phyloP scores from a whole-genome alignment of 2,797 vertebrate genomes.

The Etheostoma nigrum region DNA sequence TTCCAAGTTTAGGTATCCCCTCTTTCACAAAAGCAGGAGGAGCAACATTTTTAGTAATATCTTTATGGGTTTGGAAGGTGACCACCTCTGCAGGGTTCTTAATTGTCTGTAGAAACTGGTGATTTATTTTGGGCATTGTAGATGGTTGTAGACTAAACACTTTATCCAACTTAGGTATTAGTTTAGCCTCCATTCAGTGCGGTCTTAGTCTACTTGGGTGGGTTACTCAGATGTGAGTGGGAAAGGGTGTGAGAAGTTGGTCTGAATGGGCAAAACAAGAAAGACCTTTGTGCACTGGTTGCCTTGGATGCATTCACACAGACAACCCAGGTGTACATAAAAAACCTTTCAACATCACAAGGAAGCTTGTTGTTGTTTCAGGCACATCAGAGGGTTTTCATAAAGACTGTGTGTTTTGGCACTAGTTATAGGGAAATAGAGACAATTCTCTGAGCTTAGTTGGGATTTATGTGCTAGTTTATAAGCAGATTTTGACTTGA shows the following conservation, averaged over 20 bases:
- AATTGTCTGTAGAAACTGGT: not conserved
- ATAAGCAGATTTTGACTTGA: not conserved
- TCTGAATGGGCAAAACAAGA: not conserved
- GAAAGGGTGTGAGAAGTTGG: not conserved
- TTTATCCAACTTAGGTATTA: not conserved
- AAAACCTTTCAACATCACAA: not conserved
- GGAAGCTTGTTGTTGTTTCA: not conserved
- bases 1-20: not conserved
- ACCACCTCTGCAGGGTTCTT: not conserved
- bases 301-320: not conserved
- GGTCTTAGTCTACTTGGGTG: not conserved
- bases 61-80: not conserved
- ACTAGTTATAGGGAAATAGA: not conserved
- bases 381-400: not conserved
- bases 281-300: constrained; percentile 5
- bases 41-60: not conserved
- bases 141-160: constrained; percentile 31
- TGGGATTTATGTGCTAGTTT: not conserved
- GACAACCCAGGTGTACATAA: not conserved
- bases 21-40: not conserved
- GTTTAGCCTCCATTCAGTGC: not conserved
- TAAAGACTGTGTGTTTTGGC: not conserved
- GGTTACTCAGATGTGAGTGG: constrained; percentile 1
- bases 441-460: not conserved
- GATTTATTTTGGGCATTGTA: not conserved